A percentile compares a stretch with the other conserved stretches of the same genome.
Conservation (phyloP, 1,140 invertebrate genomes). For the Maconellicoccus hirsutus region DNA sequence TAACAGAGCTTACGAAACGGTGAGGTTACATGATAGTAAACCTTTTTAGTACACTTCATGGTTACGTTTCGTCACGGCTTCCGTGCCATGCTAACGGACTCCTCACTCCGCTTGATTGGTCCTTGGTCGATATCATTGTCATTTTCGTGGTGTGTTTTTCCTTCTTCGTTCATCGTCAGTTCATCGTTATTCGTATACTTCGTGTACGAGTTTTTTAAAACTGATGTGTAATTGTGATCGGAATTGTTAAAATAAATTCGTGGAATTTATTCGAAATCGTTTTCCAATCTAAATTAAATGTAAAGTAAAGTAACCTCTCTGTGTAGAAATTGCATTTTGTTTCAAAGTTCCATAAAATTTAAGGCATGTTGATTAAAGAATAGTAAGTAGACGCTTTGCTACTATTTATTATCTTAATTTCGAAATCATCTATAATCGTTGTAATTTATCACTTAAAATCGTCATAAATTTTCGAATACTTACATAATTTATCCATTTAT, state of each 20-base stretch:
- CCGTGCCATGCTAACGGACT: too few relatives aligned
- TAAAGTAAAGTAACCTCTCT: neutral
- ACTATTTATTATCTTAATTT: too few relatives aligned
- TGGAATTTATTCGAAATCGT: neutral
- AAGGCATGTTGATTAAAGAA: conserved; percentile 9
- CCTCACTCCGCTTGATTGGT: too few relatives aligned
- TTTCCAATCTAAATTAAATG: neutral
- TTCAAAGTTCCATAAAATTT: neutral
- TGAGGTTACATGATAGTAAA: too few relatives aligned
- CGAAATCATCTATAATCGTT: too few relatives aligned
- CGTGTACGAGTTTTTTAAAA: neutral
- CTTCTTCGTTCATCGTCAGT: neutral
- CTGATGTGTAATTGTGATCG: neutral
- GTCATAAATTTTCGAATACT: too few relatives aligned
- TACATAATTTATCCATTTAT: too few relatives aligned
- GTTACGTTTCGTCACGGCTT: too few relatives aligned
- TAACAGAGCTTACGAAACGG: too few relatives aligned
- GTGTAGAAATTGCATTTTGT: neutral
- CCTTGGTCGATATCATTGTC: conserved; percentile 8
- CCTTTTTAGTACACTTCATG: too few relatives aligned
- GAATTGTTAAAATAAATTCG: neutral
- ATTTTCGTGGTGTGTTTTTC: neutral
- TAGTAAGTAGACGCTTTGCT: neutral
- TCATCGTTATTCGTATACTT: neutral
- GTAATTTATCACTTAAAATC: too few relatives aligned